These are phyloP conservation scores for Sturnira hondurensis DNA, from an alignment of 2,113 vertebrate species.

Conservation along the genomic window DNA sequence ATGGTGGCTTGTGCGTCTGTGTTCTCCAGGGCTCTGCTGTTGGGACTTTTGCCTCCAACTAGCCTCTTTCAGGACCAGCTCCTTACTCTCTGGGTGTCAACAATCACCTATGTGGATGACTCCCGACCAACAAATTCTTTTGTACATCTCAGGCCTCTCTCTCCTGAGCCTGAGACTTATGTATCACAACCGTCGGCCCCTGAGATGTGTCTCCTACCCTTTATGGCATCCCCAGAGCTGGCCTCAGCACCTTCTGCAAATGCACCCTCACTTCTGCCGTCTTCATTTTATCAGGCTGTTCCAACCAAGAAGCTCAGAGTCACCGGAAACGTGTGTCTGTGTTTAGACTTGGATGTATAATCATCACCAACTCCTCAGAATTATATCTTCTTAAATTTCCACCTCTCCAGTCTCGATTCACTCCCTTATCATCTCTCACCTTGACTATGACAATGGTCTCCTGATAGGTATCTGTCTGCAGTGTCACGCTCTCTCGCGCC, in stretches of 20 bases:
- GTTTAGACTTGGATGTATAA: neutral
- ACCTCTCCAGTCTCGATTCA: neutral
- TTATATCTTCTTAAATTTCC: neutral
- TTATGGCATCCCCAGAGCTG: neutral
- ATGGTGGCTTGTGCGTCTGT: neutral
- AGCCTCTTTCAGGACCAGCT: neutral
- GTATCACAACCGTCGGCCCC: neutral
- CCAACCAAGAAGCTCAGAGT: neutral
- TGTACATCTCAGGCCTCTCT: neutral
- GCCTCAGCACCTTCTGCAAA: neutral
- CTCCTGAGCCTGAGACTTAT: neutral
- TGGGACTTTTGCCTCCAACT: neutral
- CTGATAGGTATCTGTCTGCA: neutral
- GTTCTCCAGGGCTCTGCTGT: neutral
- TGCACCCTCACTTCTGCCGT: neutral
- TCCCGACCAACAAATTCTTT: neutral
- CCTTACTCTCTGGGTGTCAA: neutral
- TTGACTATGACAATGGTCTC: neutral
- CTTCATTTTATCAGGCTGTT: neutral
- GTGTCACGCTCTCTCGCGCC: neutral
- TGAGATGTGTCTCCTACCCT: neutral
- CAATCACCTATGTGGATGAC: neutral
- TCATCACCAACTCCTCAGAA: neutral
- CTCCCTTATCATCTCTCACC: neutral
- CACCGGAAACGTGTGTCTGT: neutral